Evolutionary conservation across 2,113 vertebrate species (phyloP), one percentile per base, ranked within the genome.

Genomic region (Promerops cafer): DNA sequence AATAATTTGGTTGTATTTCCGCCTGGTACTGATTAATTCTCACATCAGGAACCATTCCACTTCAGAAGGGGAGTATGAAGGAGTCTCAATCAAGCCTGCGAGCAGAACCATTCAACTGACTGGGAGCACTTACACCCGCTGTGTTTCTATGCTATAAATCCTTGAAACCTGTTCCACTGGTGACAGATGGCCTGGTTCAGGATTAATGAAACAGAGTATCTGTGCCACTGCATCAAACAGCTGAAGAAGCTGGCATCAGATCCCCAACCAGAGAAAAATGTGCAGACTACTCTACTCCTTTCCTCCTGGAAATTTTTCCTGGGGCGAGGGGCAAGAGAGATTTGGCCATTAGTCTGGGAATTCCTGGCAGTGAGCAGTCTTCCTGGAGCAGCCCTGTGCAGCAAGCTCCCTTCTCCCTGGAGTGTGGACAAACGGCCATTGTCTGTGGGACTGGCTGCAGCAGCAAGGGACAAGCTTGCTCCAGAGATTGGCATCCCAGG

Each of bases 141-240:
- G 27, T 28, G 15, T 66, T 90, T 89, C 64, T 40, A 9, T 40
- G 68, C 47, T 86, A 66, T 79, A 91, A 89, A 85, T 93, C 87
- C 78, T 83, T 79, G 64, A 95, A 96, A 95, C 87, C 85, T 77
- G 56, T 93, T 93, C 63, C 47, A 66, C 40, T 80, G 63, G 27
- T 88, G 94, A 90, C 91, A 96, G 84, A 80, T 94, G 91, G 93
- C 37, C 83, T 82, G 50, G 66, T 89, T 86, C 30, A 35, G 89
- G 87, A 87, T 94, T 95, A 91, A 91, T 66, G 63, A 94, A 79
- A 95, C 45, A 59, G 80, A 91, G 4, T 91, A 83, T 76, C 93
- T 93, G 47, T 91, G 79, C 88, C 66, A 70, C 66, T 85, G 66
- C 75, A 86, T 88, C 71, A 83, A 96, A 93, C 68, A 80, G 71